Evolutionary conservation across 2,797 vertebrate genomes (phyloP).

Genomic region (Schizopygopsis malacanthus): DNA sequence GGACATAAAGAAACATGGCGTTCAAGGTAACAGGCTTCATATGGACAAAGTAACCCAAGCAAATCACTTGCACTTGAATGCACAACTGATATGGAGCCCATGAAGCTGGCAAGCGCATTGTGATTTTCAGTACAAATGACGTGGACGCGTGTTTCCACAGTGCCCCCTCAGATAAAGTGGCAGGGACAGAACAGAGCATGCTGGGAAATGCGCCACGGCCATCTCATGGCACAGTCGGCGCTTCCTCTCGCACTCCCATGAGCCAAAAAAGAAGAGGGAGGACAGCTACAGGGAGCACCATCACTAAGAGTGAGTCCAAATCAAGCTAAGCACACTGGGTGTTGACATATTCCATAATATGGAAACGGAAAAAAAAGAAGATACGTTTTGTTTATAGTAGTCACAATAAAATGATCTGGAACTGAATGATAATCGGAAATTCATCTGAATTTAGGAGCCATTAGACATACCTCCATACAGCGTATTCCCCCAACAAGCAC

Average conservation of each 20-base stretch:
- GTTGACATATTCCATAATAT: not conserved
- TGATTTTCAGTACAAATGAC: conserved; percentile 56
- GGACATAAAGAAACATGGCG: conserved; percentile 26
- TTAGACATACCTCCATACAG: not conserved
- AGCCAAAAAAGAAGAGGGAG: conserved; percentile 75
- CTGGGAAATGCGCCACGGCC: conserved; percentile 78
- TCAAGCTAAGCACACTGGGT: conserved; percentile 54
- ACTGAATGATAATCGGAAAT: not conserved
- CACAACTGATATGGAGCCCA: conserved; percentile 34
- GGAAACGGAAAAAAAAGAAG: not conserved
- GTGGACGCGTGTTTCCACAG: conserved; percentile 62
- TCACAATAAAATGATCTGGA: not conserved
- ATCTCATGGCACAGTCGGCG: conserved; percentile 80
- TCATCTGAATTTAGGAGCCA: not conserved
- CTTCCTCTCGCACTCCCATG: conserved; percentile 78
- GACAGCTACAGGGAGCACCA: conserved; percentile 51
- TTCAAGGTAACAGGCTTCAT: not conserved
- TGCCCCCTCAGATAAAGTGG: conserved; percentile 61
- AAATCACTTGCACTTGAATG: conserved; percentile 6
- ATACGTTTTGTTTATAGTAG: not conserved
- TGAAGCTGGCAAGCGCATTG: conserved; percentile 9
- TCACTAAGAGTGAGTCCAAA: conserved; percentile 52
- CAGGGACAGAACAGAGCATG: conserved; percentile 68
- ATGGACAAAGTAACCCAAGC: not conserved
- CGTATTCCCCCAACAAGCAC: conserved; percentile 58